These are phyloP conservation scores for Tetramorium bicarinatum DNA, from an alignment of 2,888 invertebrate genomes.

Conservation along the genomic window DNA sequence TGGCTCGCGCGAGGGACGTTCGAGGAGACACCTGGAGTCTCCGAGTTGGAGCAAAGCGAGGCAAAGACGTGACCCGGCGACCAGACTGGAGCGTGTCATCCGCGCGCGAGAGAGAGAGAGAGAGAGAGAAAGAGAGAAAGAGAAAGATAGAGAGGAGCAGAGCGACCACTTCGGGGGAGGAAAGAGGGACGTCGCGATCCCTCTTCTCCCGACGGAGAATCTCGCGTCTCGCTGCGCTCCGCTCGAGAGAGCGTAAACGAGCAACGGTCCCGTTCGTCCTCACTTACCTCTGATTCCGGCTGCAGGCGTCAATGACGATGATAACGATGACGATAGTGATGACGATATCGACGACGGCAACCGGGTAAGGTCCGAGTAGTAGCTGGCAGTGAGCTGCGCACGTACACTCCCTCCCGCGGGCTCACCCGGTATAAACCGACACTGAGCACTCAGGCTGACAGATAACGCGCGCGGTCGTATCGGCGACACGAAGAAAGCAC, in stretches of 20 bases:
- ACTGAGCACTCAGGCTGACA: constrained; percentile 56
- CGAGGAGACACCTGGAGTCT: background rate
- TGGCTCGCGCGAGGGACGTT: constrained; percentile 20
- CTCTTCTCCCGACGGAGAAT: constrained; percentile 65
- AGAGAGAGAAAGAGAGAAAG: too few relatives aligned
- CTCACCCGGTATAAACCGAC: constrained; percentile 59
- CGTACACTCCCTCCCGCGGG: constrained; percentile 6
- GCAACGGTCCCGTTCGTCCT: background rate
- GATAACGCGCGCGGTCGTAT: constrained; percentile 69
- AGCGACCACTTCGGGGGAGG: background rate
- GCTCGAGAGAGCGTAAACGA: constrained; percentile 64
- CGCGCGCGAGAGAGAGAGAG: background rate
- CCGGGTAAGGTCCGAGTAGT: background rate
- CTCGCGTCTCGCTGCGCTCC: constrained; percentile 42
- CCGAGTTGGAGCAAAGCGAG: background rate
- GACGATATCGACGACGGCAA: background rate
- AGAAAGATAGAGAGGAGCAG: background rate
- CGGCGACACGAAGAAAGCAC: constrained; percentile 75
- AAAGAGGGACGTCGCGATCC: constrained; percentile 49
- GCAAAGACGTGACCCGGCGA: background rate
- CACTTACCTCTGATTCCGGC: constrained; percentile 3
- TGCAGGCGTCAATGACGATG: background rate
- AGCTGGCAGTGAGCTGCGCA: constrained; percentile 11
- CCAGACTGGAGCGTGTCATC: constrained; percentile 31
- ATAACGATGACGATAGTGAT: background rate